phyloP scores from a whole-genome alignment of 2,113 vertebrate genomes.

The Plecotus auritus region DNA sequence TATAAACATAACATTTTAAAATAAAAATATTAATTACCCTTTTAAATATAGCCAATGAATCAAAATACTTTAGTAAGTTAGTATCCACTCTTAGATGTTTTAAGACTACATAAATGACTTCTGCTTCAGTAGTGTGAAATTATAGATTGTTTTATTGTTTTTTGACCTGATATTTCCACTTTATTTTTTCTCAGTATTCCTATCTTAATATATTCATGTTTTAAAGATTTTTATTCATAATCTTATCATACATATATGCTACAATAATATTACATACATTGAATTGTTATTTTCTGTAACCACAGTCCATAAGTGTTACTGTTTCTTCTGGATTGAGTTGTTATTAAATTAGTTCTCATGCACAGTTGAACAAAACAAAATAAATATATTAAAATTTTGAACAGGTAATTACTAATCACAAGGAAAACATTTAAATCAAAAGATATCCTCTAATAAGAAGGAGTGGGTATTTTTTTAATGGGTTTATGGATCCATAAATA shows the following conservation, averaged over 20 bases:
- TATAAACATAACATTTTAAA: not conserved
- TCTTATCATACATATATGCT: not conserved
- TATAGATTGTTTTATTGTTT: not conserved
- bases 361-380: not conserved
- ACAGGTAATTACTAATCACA: not conserved
- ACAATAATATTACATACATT: not conserved
- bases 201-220: not conserved
- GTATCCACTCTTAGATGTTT: not conserved
- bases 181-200: not conserved
- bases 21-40: not conserved
- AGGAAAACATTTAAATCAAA: not conserved
- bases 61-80: not conserved
- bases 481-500: not conserved
- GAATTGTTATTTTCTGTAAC: not conserved
- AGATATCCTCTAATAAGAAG: not conserved
- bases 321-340: not conserved
- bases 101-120: not conserved
- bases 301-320: not conserved
- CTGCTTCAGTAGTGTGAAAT: not conserved
- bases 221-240: not conserved
- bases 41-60: not conserved
- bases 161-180: not conserved
- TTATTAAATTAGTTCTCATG: not conserved
- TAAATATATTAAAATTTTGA: slow-evolving; percentile 6
- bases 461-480: not conserved